Conservation (phyloP, 2,797 vertebrate species). For the Alosa sapidissima region DNA sequence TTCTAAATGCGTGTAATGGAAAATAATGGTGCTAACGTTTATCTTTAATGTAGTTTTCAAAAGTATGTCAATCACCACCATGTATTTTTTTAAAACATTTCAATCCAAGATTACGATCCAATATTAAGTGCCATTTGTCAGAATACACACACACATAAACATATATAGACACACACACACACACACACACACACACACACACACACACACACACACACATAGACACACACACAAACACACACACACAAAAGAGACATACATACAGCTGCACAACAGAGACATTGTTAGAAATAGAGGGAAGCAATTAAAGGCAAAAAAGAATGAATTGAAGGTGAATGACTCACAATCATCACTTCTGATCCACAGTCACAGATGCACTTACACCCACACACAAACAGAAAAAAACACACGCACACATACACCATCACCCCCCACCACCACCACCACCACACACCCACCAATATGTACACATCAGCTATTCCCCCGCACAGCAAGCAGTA, state of each 20-base stretch:
- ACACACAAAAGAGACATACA: not conserved
- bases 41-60: not conserved
- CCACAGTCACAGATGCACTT: not conserved
- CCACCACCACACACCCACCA: not conserved
- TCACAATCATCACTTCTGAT: not conserved
- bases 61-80: not conserved
- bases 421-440: not conserved
- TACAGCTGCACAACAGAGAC: not conserved
- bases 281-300: not conserved
- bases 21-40: not conserved
- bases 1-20: not conserved
- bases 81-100: not conserved
- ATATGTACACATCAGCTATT: conserved; percentile 18
- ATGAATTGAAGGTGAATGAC: conserved; percentile 3
- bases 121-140: not conserved
- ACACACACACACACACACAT: not conserved
- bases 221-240: not conserved
- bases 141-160: not conserved
- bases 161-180: not conserved
- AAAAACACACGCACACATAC: not conserved
- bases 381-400: not conserved
- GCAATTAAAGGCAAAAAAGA: not conserved
- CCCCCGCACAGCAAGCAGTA: not conserved
- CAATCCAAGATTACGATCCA: not conserved
- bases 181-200: not conserved